Conservation (phyloP, 2,888 invertebrate genomes). For the Tridacna gigas region DNA sequence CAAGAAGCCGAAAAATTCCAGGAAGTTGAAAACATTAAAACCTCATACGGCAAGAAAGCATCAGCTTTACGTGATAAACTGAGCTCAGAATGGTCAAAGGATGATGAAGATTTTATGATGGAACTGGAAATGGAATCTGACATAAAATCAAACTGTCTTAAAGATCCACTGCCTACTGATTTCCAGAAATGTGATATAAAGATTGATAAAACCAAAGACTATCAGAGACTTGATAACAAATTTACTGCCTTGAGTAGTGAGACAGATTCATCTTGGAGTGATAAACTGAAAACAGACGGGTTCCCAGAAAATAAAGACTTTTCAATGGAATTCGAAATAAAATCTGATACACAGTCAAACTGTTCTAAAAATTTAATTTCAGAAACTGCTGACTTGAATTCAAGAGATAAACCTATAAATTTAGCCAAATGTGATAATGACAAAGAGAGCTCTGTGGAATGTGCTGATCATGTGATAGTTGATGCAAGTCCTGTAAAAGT, state of each 20-base stretch:
- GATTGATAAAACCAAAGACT: background rate
- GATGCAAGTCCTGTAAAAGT: constrained; percentile 35
- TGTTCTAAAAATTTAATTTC: background rate
- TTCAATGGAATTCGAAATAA: no score
- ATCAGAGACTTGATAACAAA: background rate
- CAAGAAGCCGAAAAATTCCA: background rate
- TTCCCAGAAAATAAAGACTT: no score
- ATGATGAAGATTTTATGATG: constrained; percentile 30
- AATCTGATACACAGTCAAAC: no score
- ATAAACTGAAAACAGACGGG: background rate
- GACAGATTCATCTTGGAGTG: background rate
- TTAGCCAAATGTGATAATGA: no score
- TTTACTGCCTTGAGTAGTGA: background rate
- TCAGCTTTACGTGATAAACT: constrained; percentile 6
- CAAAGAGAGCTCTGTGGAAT: background rate
- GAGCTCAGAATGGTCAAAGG: constrained; percentile 29
- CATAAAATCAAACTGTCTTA: background rate
- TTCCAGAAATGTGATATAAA: background rate
- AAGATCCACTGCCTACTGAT: background rate
- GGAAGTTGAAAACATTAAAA: background rate
- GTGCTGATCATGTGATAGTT: constrained; percentile 36
- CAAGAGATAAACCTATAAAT: background rate
- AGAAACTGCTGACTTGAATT: background rate
- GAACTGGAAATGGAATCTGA: constrained; percentile 28
- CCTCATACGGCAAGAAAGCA: background rate